Percentiles rank a stretch among this genome's conserved stretches.
These are phyloP conservation scores for Furnarius figulus DNA, from an alignment of 2,113 vertebrate species.

Conservation along the genomic window DNA sequence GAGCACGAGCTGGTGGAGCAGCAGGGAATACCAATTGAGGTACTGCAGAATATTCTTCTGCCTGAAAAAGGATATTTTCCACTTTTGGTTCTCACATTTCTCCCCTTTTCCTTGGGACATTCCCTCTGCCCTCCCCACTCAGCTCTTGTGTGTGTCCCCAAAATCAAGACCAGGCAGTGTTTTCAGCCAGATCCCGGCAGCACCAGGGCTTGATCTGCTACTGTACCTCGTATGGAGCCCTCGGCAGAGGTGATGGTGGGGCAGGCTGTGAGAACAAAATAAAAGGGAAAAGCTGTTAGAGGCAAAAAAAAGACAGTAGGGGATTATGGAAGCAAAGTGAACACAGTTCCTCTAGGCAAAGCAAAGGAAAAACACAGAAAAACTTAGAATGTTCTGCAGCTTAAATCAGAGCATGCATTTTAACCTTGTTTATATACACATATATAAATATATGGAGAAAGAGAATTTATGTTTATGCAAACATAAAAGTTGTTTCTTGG, in stretches of 20 bases:
- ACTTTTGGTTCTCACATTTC: not conserved
- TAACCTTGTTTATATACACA: not conserved
- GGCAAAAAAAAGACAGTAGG: not conserved
- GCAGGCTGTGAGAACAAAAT: slow-evolving; percentile 54
- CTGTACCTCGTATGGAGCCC: slow-evolving; percentile 61
- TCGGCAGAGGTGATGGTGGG: slow-evolving; percentile 23
- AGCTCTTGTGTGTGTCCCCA: not conserved
- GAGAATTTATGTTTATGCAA: not conserved
- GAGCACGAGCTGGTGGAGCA: not conserved
- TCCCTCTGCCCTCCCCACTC: not conserved
- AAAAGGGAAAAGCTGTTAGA: not conserved
- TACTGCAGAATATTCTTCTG: not conserved
- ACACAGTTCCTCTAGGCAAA: not conserved
- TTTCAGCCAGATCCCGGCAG: not conserved
- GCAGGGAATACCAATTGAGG: not conserved
- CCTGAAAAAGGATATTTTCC: not conserved
- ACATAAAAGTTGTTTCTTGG: not conserved
- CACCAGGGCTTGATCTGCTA: not conserved
- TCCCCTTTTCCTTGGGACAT: not conserved
- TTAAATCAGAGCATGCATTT: not conserved
- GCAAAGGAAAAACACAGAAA: not conserved
- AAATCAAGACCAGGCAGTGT: not conserved
- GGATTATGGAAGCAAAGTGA: not conserved
- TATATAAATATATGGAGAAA: not conserved
- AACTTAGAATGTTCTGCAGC: not conserved